Evolutionary conservation across 2,888 invertebrate species (phyloP).

Genomic region (Meta bourneti): DNA sequence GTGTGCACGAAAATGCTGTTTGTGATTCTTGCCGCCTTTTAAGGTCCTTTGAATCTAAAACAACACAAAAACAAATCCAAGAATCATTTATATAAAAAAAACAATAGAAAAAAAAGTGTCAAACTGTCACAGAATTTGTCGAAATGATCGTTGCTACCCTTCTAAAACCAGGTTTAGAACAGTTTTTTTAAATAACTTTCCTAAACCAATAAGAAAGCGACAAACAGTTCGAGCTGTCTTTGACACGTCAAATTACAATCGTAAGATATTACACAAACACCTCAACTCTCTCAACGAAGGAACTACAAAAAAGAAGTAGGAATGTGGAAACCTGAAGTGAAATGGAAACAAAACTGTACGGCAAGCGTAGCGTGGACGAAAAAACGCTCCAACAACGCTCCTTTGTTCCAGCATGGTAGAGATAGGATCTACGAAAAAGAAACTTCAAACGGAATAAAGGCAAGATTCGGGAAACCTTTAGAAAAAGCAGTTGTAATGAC

Average conservation of each 20-base stretch:
- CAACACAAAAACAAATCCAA: too few relatives aligned
- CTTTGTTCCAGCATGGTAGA: constrained; percentile 37
- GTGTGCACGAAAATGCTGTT: too few relatives aligned
- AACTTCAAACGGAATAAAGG: constrained; percentile 24
- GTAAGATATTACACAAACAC: constrained; percentile 42
- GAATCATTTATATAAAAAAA: too few relatives aligned
- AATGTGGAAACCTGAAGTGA: neutral
- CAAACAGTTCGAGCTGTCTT: constrained; percentile 25
- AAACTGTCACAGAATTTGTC: too few relatives aligned
- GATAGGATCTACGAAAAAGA: constrained; percentile 51
- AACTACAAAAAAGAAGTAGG: constrained; percentile 1
- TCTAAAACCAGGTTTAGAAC: too few relatives aligned
- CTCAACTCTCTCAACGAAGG: constrained; percentile 2
- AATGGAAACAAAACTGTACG: constrained; percentile 13
- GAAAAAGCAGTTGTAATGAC: constrained; percentile 24
- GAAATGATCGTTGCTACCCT: too few relatives aligned
- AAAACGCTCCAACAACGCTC: neutral
- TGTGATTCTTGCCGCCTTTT: too few relatives aligned
- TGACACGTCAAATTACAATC: constrained; percentile 51
- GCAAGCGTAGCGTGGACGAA: constrained; percentile 27
- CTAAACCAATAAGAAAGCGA: constrained; percentile 3
- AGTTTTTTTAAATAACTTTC: neutral
- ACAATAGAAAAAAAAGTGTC: too few relatives aligned
- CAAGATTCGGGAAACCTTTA: constrained; percentile 27
- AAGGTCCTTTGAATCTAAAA: too few relatives aligned